Evolutionary conservation across 92 coral and sea anemone genomes (phyloP).

Genomic region (Plumapathes pennacea): DNA sequence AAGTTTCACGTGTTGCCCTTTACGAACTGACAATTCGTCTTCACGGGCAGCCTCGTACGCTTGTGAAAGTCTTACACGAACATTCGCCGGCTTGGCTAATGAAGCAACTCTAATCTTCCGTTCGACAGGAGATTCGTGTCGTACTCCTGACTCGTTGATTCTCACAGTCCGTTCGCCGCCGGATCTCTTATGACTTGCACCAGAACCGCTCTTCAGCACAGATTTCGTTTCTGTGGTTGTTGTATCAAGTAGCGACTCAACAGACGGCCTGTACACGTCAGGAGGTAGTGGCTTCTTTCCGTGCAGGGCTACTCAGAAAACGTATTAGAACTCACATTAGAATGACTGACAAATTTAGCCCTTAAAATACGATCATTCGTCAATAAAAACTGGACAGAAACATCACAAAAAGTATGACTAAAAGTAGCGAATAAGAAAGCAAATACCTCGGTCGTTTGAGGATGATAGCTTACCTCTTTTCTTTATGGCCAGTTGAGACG

Average conservation of each 20-base stretch:
- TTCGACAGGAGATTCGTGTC: conserved; percentile 55
- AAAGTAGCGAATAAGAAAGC: not conserved
- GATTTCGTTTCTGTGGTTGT: conserved; percentile 41
- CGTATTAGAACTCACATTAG: conserved; percentile 1
- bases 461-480: conserved; percentile 80
- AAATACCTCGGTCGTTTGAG: too few relatives aligned
- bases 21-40: conserved; percentile 69
- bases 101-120: conserved; percentile 67
- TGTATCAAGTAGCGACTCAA: conserved; percentile 2
- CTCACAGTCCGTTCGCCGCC: conserved; percentile 70
- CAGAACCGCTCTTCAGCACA: conserved; percentile 67
- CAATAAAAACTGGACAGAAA: conserved; percentile 1
- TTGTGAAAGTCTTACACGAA: conserved; percentile 57
- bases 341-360: conserved; percentile 8
- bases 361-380: conserved; percentile 1
- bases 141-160: conserved; percentile 51
- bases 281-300: conserved; percentile 62
- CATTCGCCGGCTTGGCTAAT: conserved; percentile 70
- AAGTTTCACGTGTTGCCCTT: conserved; percentile 66
- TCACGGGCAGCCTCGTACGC: conserved; percentile 58
- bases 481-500: conserved; percentile 69
- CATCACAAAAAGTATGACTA: not conserved
- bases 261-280: conserved; percentile 55
- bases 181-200: conserved; percentile 31
- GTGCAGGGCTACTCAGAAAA: conserved; percentile 47